Conservation (phyloP, 2,113 vertebrate species). For the Suricata suricatta region DNA sequence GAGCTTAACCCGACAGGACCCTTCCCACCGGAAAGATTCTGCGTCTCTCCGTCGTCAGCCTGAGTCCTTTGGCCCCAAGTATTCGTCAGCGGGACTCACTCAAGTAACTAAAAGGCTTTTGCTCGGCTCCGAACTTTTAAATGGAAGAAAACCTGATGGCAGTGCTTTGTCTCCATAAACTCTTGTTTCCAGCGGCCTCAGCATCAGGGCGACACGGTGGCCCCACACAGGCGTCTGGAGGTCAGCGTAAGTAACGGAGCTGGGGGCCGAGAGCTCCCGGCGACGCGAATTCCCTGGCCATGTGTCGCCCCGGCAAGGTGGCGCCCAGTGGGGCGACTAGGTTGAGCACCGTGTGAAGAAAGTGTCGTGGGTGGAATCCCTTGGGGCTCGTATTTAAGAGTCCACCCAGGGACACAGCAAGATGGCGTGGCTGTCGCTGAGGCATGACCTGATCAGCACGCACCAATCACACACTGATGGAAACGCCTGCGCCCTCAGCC, state of each 20-base stretch:
- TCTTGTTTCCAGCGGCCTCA: neutral
- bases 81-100: neutral
- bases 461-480: neutral
- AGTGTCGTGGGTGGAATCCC: neutral
- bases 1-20: neutral
- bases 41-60: neutral
- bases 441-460: neutral
- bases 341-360: neutral
- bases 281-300: constrained; percentile 78
- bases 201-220: neutral
- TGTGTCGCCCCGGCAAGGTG: constrained; percentile 69
- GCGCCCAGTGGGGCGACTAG: neutral
- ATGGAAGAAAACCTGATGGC: neutral
- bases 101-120: neutral
- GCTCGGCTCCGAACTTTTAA: neutral
- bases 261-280: constrained; percentile 70
- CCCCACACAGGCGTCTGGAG: fast-evolving
- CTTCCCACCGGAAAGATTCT: neutral
- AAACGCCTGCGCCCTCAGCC: neutral
- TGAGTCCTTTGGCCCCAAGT: neutral
- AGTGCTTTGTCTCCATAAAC: too few relatives aligned
- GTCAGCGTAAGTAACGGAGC: neutral
- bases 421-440: neutral
- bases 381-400: neutral
- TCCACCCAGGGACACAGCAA: neutral